Conservation (phyloP, 2,113 vertebrate genomes). For the Aphelocoma coerulescens region DNA sequence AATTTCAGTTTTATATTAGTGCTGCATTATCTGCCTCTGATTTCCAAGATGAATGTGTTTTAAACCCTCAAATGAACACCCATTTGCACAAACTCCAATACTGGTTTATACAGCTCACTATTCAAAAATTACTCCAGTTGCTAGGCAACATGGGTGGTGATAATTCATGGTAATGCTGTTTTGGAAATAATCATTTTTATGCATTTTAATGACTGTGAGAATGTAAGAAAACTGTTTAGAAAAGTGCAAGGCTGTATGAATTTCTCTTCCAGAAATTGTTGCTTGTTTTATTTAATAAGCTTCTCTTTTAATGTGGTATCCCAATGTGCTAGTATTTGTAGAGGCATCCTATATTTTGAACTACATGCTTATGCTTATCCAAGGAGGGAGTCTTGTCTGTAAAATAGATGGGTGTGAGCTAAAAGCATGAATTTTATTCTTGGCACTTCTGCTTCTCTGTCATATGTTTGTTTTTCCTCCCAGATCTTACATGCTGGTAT, state of each 20-base stretch:
- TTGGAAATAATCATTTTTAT: conserved; percentile 71
- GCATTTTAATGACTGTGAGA: conserved; percentile 63
- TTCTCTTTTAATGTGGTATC: neutral
- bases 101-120: conserved; percentile 54
- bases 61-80: conserved; percentile 50
- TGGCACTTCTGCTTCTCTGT: neutral
- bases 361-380: neutral
- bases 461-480: neutral
- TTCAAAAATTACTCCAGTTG: conserved; percentile 75
- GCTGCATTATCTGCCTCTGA: conserved; percentile 53
- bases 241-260: conserved; percentile 5
- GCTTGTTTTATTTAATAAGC: neutral
- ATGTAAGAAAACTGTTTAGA: conserved; percentile 33
- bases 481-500: neutral
- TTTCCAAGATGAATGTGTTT: conserved; percentile 67
- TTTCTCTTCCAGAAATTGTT: conserved; percentile 2
- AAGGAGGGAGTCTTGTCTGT: neutral
- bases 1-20: conserved; percentile 42
- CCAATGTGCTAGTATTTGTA: neutral
- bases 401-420: neutral
- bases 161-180: conserved; percentile 66
- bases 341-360: neutral
- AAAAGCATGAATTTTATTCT: neutral
- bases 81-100: conserved; percentile 69
- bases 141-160: conserved; percentile 68